These are phyloP conservation scores for Mesoligia furuncula DNA, from an alignment of 2,888 invertebrate species.

Conservation along the genomic window DNA sequence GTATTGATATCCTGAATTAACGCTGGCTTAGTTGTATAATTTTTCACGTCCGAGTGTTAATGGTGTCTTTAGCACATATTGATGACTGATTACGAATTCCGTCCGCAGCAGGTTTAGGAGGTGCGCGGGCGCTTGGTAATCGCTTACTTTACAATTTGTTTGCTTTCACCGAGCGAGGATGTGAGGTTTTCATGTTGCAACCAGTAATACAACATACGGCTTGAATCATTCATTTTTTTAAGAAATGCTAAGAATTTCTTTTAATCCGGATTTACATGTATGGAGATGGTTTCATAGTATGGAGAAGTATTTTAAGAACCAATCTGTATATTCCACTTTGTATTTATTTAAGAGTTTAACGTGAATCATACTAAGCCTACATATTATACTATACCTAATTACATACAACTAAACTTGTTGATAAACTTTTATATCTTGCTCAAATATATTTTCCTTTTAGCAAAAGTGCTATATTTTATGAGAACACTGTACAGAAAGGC, in stretches of 20 bases:
- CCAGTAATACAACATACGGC: slow-evolving; percentile 75
- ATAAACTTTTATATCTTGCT: slow-evolving; percentile 1
- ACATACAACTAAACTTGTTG: neutral
- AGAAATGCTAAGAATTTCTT: slow-evolving; percentile 48
- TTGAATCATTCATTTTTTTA: slow-evolving; percentile 73
- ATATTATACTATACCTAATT: neutral
- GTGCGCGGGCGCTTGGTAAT: slow-evolving; percentile 70
- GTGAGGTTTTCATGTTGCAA: slow-evolving; percentile 76
- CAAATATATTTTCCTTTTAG: slow-evolving; percentile 8
- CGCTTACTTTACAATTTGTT: slow-evolving; percentile 80
- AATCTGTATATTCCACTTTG: slow-evolving; percentile 5
- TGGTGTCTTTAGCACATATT: slow-evolving; percentile 53
- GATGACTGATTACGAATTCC: slow-evolving; percentile 55
- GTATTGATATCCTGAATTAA: slow-evolving; percentile 25
- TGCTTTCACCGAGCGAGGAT: slow-evolving; percentile 84
- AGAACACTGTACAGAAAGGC: slow-evolving; percentile 34
- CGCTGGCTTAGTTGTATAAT: slow-evolving; percentile 21
- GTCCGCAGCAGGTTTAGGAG: slow-evolving; percentile 49
- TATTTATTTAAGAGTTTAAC: slow-evolving; percentile 12
- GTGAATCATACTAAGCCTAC: neutral
- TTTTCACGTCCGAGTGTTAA: slow-evolving; percentile 48
- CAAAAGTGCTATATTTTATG: slow-evolving; percentile 15
- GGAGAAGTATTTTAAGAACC: slow-evolving; percentile 16
- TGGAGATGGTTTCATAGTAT: too few relatives aligned
- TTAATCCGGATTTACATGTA: slow-evolving; percentile 19